These are phyloP conservation scores for Aphaenogaster ashmeadi DNA, from an alignment of 1,140 invertebrate species.

Conservation along the genomic window DNA sequence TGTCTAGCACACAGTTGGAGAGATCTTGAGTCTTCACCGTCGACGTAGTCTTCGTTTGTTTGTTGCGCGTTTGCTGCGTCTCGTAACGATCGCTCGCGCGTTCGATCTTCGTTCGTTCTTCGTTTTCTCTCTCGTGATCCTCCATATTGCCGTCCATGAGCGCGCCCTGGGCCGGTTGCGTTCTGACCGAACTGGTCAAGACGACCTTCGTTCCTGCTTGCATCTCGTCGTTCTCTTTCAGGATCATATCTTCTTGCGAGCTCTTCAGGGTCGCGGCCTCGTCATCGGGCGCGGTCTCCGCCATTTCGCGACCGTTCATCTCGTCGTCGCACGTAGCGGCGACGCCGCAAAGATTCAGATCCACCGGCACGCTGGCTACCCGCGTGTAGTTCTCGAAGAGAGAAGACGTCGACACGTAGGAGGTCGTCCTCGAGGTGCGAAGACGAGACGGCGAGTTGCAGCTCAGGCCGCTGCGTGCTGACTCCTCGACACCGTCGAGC, in stretches of 20 bases:
- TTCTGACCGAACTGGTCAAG: conserved; percentile 72
- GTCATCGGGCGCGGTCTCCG: conserved; percentile 55
- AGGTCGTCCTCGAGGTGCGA: conserved; percentile 66
- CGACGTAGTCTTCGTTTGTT: conserved; percentile 23
- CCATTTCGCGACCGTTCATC: conserved; percentile 73
- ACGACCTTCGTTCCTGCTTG: conserved; percentile 65
- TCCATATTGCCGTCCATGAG: conserved; percentile 78
- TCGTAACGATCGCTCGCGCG: conserved; percentile 56
- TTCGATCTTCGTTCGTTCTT: conserved; percentile 46
- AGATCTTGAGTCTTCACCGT: conserved; percentile 85
- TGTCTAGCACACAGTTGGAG: conserved; percentile 80
- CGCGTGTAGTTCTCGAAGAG: conserved; percentile 81
- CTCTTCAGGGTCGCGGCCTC: conserved; percentile 48
- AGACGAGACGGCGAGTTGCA: conserved; percentile 30
- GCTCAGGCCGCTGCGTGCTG: conserved; percentile 52
- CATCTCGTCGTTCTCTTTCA: conserved; percentile 71
- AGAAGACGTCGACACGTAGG: conserved; percentile 72
- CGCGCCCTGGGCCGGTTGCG: conserved; percentile 72
- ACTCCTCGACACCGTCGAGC: conserved; percentile 81
- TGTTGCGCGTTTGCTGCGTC: background rate
- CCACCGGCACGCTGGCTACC: conserved; percentile 87
- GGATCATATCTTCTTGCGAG: background rate
- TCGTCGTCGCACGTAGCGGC: conserved; percentile 52
- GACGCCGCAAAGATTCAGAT: conserved; percentile 86
- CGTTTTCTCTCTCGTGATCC: conserved; percentile 34